A percentile compares a stretch with the other conserved stretches of the same genome.
These are phyloP conservation scores for Hypocryptadius cinnamomeus DNA, from an alignment of 2,113 vertebrate species.

Conservation along the genomic window DNA sequence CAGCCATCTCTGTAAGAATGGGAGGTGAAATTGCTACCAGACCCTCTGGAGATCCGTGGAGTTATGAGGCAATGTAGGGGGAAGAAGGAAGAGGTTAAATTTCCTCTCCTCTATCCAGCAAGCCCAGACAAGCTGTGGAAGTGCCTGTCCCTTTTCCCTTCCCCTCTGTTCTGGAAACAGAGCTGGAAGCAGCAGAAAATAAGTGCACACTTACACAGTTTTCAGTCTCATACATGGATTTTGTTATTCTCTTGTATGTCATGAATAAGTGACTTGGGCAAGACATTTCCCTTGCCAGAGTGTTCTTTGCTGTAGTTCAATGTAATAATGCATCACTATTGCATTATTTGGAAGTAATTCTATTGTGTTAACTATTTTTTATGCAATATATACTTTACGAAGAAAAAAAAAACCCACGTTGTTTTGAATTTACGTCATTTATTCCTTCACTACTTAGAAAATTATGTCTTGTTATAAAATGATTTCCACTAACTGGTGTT, in stretches of 20 bases:
- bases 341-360: conserved; percentile 15
- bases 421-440: not conserved
- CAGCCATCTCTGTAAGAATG: too few species aligned
- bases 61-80: not conserved
- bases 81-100: not conserved
- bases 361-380: not conserved
- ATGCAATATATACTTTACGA: not conserved
- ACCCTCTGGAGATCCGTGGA: not conserved
- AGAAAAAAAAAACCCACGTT: fast-evolving
- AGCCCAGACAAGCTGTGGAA: not conserved
- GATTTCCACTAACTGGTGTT: not conserved
- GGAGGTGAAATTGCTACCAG: not conserved
- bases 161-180: not conserved
- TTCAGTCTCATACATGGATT: not conserved
- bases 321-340: not conserved
- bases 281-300: not conserved
- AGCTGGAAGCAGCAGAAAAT: not conserved
- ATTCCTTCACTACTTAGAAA: not conserved
- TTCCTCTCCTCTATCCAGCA: not conserved
- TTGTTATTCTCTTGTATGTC: not conserved
- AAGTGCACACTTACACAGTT: not conserved
- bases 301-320: not conserved
- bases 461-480: conserved; percentile 18
- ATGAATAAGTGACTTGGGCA: not conserved
- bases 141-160: not conserved